A percentile compares a stretch with the other conserved stretches of the same genome.
Evolutionary conservation across 2,888 invertebrate genomes (phyloP).

Genomic region (Agrotis segetum): DNA sequence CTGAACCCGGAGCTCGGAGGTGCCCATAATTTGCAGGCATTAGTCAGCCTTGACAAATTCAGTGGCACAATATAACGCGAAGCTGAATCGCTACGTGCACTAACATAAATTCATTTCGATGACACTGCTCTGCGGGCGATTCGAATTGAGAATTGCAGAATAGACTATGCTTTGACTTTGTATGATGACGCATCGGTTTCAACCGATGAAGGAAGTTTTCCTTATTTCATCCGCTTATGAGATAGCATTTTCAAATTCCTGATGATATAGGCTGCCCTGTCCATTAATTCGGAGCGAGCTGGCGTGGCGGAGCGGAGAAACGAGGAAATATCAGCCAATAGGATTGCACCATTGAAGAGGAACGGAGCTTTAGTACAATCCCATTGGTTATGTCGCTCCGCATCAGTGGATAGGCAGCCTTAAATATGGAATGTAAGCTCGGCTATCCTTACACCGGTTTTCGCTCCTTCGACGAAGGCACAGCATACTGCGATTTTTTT

Average conservation of each 20-base stretch:
- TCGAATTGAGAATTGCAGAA: constrained; percentile 39
- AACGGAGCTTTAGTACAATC: no score
- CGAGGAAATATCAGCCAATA: no score
- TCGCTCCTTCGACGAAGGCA: no score
- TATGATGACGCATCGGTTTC: neutral
- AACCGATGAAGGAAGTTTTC: neutral
- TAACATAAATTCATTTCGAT: constrained; percentile 68
- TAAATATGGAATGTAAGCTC: no score
- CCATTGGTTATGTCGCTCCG: no score
- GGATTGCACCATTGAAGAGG: no score
- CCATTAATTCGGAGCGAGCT: no score
- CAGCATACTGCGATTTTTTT: no score
- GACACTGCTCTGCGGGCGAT: constrained; percentile 51
- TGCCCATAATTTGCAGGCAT: constrained; percentile 63
- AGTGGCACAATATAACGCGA: constrained; percentile 61
- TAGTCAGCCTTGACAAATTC: constrained; percentile 67
- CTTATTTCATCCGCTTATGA: neutral
- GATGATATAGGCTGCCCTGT: neutral
- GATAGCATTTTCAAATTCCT: neutral
- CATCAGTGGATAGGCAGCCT: no score
- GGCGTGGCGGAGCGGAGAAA: no score
- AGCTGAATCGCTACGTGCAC: constrained; percentile 58
- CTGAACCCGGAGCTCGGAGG: constrained; percentile 35
- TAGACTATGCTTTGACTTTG: constrained; percentile 39
- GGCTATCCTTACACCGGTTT: no score